Evolutionary conservation across 2,113 vertebrate species (phyloP).

Genomic region (Leptobrachium leishanense): DNA sequence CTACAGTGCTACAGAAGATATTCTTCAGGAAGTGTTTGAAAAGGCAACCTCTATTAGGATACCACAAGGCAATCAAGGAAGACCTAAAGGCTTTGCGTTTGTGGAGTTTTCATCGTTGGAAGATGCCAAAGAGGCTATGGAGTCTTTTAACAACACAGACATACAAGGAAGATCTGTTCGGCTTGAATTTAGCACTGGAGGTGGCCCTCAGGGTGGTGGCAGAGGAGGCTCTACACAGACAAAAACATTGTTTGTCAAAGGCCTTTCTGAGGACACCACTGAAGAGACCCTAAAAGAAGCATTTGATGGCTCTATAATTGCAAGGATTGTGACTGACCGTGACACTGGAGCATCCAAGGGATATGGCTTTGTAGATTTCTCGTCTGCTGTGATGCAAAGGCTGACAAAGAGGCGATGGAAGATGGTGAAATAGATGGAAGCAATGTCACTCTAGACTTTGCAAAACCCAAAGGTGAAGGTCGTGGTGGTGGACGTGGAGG

Average conservation of each 20-base stretch:
- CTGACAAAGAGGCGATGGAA: slow-evolving; percentile 94
- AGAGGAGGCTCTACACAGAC: slow-evolving; percentile 72
- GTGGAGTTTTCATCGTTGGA: slow-evolving; percentile 85
- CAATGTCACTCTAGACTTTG: slow-evolving; percentile 90
- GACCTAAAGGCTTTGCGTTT: slow-evolving; percentile 89
- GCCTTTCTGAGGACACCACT: slow-evolving; percentile 90
- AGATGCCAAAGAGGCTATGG: slow-evolving; percentile 90
- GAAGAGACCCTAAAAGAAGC: slow-evolving; percentile 86
- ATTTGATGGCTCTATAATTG: slow-evolving; percentile 81
- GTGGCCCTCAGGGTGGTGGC: slow-evolving; percentile 47
- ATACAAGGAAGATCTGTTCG: slow-evolving; percentile 87
- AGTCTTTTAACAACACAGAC: slow-evolving; percentile 85
- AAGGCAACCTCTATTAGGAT: slow-evolving; percentile 85
- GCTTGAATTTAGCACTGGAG: slow-evolving; percentile 80
- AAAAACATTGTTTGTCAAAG: slow-evolving; percentile 92
- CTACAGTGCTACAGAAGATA: slow-evolving; percentile 84
- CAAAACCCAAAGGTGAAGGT: slow-evolving; percentile 87
- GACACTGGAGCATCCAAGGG: slow-evolving; percentile 93
- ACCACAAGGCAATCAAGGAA: slow-evolving; percentile 84
- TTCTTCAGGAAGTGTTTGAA: slow-evolving; percentile 52
- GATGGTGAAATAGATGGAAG: slow-evolving; percentile 90
- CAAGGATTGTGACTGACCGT: slow-evolving; percentile 90
- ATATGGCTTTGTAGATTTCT: slow-evolving; percentile 96
- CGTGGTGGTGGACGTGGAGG: slow-evolving; percentile 67
- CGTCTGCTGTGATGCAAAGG: slow-evolving; percentile 88